phyloP scores from a whole-genome alignment of 2,113 vertebrate species.

The Agapornis roseicollis region DNA sequence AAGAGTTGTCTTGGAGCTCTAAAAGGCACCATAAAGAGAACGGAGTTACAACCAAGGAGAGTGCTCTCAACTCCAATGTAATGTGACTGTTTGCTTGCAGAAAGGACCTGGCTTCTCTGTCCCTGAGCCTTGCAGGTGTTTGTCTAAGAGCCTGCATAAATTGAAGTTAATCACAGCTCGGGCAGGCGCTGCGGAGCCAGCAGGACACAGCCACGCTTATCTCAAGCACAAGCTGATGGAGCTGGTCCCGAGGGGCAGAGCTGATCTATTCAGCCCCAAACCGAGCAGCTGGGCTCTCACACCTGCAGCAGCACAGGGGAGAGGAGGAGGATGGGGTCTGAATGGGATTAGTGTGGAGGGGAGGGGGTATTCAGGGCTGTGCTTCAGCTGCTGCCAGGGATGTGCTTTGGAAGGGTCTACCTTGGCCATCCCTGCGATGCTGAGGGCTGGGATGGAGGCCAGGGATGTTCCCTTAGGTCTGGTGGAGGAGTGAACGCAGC shows the following conservation, averaged over 20 bases:
- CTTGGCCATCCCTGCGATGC: fast-evolving
- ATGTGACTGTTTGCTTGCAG: not conserved
- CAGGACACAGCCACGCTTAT: not conserved
- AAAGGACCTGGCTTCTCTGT: not conserved
- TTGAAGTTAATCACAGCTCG: not conserved
- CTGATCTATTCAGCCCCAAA: not conserved
- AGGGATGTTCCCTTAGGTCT: not conserved
- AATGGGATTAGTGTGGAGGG: not conserved
- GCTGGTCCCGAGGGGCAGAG: not conserved
- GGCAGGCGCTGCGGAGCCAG: not conserved
- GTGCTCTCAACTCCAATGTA: not conserved
- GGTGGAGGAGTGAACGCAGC: fast-evolving
- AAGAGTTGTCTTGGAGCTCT: not conserved
- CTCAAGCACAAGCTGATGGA: not conserved
- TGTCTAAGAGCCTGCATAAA: conserved; percentile 8
- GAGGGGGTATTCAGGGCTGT: fast-evolving
- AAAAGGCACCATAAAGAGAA: not conserved
- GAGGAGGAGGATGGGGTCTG: not conserved
- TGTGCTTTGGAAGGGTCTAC: not conserved
- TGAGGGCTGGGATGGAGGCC: not conserved
- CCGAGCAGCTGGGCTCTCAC: not conserved
- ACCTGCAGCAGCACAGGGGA: not conserved
- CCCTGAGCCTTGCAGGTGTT: not conserved
- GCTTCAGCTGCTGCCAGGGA: not conserved
- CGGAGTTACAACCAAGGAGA: not conserved